Percentiles rank a stretch among this genome's conserved stretches.
Conservation (phyloP, 37 sponge, comb jelly and placozoan genomes). For the Diacarnus erythraeanus region DNA sequence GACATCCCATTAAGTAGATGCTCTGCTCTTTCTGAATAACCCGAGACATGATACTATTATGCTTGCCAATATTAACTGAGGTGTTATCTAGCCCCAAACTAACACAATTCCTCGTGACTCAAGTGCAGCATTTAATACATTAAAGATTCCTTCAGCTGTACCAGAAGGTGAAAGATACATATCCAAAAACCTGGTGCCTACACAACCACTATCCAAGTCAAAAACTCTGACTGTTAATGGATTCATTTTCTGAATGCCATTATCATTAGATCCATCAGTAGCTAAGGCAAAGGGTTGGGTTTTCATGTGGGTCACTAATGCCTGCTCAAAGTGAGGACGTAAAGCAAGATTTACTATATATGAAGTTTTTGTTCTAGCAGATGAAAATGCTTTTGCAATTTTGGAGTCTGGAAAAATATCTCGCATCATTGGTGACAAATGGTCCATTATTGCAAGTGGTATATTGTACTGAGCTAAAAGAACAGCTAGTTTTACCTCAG, state of each 20-base stretch:
- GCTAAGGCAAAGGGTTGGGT: constrained; percentile 11
- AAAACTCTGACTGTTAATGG: too few relatives aligned
- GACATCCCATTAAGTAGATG: too few relatives aligned
- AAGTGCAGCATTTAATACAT: too few relatives aligned
- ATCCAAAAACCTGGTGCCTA: constrained; percentile 42
- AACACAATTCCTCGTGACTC: too few relatives aligned
- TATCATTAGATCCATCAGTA: constrained; percentile 58
- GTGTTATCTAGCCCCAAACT: too few relatives aligned
- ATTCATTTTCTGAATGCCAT: constrained; percentile 33
- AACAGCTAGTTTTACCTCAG: constrained; percentile 49
- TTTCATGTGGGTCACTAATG: constrained; percentile 29
- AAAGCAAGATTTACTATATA: constrained; percentile 59
- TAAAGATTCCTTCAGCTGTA: too few relatives aligned
- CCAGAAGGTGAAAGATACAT: too few relatives aligned
- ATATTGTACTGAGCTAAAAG: constrained; percentile 39
- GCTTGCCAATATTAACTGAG: too few relatives aligned
- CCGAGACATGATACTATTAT: too few relatives aligned
- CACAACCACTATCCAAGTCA: constrained; percentile 48
- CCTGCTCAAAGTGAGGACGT: constrained; percentile 8
- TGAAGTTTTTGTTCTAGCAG: constrained; percentile 47
- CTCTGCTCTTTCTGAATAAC: too few relatives aligned
- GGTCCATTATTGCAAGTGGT: constrained; percentile 39
- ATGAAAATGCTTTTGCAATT: constrained; percentile 43
- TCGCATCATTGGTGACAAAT: constrained; percentile 36
- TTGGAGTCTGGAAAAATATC: constrained; percentile 35